phyloP scores from a whole-genome alignment of 2,888 invertebrate genomes.

The Protonemura montana region DNA sequence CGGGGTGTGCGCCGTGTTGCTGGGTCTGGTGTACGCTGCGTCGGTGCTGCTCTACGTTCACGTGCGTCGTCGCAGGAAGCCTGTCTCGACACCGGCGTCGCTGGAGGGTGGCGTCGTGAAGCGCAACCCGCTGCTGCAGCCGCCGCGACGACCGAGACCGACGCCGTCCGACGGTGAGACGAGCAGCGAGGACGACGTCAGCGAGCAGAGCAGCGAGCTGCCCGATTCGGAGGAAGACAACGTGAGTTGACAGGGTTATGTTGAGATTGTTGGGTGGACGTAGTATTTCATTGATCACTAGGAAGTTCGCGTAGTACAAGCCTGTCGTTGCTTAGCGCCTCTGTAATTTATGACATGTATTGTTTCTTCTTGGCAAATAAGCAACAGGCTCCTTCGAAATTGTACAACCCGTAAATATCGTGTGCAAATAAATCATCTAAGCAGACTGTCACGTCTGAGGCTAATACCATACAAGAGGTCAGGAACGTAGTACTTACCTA shows the following conservation, averaged over 20 bases:
- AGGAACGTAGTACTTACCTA: too few relatives aligned
- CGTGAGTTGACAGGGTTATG: not conserved
- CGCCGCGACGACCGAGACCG: slow-evolving; percentile 63
- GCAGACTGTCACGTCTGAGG: too few relatives aligned
- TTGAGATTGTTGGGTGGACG: too few relatives aligned
- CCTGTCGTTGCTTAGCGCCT: too few relatives aligned
- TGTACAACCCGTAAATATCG: too few relatives aligned
- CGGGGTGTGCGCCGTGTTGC: slow-evolving; percentile 80
- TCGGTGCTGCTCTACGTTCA: slow-evolving; percentile 85
- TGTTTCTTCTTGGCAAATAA: too few relatives aligned
- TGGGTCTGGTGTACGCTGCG: slow-evolving; percentile 87
- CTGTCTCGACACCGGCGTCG: not conserved
- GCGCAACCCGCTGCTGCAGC: slow-evolving; percentile 76
- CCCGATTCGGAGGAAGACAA: slow-evolving; percentile 54
- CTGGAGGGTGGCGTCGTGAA: slow-evolving; percentile 72
- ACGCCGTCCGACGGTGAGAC: slow-evolving; percentile 58
- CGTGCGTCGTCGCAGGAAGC: slow-evolving; percentile 67
- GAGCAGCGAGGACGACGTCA: slow-evolving; percentile 72
- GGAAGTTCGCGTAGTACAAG: too few relatives aligned
- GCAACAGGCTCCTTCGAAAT: too few relatives aligned
- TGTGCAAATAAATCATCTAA: too few relatives aligned
- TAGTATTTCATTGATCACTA: too few relatives aligned
- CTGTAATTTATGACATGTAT: too few relatives aligned
- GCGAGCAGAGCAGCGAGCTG: slow-evolving; percentile 63
- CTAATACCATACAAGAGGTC: too few relatives aligned